phyloP scores from a whole-genome alignment of 1,140 invertebrate species.

The Eciton burchellii region DNA sequence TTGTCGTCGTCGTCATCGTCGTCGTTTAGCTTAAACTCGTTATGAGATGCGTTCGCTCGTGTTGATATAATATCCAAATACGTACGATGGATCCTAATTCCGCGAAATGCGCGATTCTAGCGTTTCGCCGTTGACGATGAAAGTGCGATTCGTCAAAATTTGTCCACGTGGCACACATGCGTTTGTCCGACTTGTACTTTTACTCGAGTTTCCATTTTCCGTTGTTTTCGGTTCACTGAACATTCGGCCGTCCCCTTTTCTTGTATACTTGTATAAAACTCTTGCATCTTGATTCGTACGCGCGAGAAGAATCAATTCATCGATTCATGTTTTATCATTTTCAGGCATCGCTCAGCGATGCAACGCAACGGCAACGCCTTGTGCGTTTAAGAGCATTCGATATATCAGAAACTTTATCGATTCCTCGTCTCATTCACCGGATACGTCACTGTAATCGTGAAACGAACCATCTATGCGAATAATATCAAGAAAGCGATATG shows the following conservation, averaged over 20 bases:
- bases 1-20: slow-evolving; percentile 23
- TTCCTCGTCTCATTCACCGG: slow-evolving; percentile 12
- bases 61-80: neutral
- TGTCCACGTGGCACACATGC: neutral
- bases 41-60: slow-evolving; percentile 10
- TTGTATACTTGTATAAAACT: slow-evolving; percentile 31
- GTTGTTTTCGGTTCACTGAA: slow-evolving; percentile 72
- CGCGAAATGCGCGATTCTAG: neutral
- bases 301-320: slow-evolving; percentile 11
- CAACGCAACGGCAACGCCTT: neutral
- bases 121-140: neutral
- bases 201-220: slow-evolving; percentile 37
- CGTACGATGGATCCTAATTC: neutral
- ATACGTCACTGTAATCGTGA: slow-evolving; percentile 26
- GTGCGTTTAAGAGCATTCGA: slow-evolving; percentile 25
- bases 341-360: neutral
- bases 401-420: slow-evolving; percentile 44
- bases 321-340: slow-evolving; percentile 50
- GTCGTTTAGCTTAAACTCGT: slow-evolving; percentile 32
- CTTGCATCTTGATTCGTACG: slow-evolving; percentile 51
- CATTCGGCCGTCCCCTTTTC: slow-evolving; percentile 40
- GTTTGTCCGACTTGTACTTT: slow-evolving; percentile 45
- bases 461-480: slow-evolving; percentile 25
- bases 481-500: neutral
- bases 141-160: slow-evolving; percentile 14